A percentile compares a stretch with the other conserved stretches of the same genome.
These are phyloP conservation scores for Gymnorhina tibicen DNA, from an alignment of 2,113 vertebrate species.

Conservation along the genomic window DNA sequence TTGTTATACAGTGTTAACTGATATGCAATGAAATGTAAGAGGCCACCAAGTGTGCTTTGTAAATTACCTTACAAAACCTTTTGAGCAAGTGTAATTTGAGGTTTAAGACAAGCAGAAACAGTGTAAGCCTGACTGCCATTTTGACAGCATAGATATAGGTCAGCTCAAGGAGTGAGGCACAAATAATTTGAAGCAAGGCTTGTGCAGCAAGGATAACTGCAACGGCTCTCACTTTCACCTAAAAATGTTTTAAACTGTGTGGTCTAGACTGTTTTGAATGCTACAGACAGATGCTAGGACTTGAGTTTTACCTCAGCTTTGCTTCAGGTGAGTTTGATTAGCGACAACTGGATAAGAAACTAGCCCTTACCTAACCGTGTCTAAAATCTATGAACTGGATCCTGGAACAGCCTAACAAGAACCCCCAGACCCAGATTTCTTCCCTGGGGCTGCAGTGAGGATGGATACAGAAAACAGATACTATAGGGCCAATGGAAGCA, in stretches of 20 bases:
- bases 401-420: not conserved
- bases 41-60: not conserved
- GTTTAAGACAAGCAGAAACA: not conserved
- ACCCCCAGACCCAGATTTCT: not conserved
- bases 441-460: not conserved
- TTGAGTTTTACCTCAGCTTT: not conserved
- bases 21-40: not conserved
- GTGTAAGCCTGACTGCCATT: not conserved
- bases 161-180: not conserved
- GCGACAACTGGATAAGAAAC: not conserved
- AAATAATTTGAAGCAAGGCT: not conserved
- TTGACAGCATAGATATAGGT: not conserved
- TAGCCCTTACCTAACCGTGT: not conserved
- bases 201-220: not conserved
- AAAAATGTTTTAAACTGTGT: not conserved
- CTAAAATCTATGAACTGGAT: not conserved
- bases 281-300: not conserved
- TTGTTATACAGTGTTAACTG: not conserved
- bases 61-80: not conserved
- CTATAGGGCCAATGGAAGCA: not conserved
- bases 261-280: not conserved
- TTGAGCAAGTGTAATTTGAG: not conserved
- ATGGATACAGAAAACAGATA: not conserved
- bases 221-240: not conserved
- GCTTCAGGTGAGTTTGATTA: not conserved